These are phyloP conservation scores for Aplochiton taeniatus DNA, from an alignment of 2,797 vertebrate species.

Conservation along the genomic window DNA sequence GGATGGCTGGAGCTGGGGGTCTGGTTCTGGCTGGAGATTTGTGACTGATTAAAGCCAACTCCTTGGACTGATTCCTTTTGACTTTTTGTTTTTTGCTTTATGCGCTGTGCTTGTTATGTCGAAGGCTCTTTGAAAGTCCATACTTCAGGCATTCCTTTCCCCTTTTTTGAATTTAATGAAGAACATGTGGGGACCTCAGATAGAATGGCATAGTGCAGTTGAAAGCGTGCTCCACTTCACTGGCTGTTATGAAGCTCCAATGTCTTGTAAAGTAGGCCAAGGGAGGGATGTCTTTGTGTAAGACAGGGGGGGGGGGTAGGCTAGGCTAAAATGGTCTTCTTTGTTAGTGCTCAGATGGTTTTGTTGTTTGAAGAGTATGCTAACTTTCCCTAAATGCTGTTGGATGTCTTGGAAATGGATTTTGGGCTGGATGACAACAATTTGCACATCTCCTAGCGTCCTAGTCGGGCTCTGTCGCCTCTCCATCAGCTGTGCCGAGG, in stretches of 20 bases:
- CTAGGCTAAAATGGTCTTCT: conserved; percentile 15
- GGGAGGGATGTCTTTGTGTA: conserved; percentile 9
- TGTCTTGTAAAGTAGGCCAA: conserved; percentile 31
- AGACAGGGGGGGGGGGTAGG: background rate
- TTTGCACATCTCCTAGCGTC: too few species aligned
- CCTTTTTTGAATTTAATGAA: conserved; percentile 27
- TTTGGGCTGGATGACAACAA: too few species aligned
- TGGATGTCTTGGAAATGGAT: too few species aligned
- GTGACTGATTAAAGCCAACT: conserved; percentile 38
- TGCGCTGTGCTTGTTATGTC: conserved; percentile 31
- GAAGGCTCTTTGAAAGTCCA: conserved; percentile 33
- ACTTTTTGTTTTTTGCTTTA: conserved; percentile 31
- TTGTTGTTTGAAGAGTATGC: background rate
- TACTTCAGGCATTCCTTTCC: conserved; percentile 25
- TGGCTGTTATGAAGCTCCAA: conserved; percentile 6
- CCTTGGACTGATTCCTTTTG: conserved; percentile 16
- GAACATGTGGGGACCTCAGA: conserved; percentile 36
- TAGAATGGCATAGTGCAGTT: conserved; percentile 14
- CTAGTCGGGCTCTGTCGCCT: too few species aligned
- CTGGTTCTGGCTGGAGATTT: conserved; percentile 30
- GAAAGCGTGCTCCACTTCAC: conserved; percentile 10
- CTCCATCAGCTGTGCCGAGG: too few species aligned
- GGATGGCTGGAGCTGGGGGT: conserved; percentile 19
- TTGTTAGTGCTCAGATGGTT: conserved; percentile 15
- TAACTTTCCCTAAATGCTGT: too few species aligned